Percentiles rank a stretch among this genome's conserved stretches.
Evolutionary conservation across 2,888 invertebrate species (phyloP).

Genomic region (Anodontia alba): DNA sequence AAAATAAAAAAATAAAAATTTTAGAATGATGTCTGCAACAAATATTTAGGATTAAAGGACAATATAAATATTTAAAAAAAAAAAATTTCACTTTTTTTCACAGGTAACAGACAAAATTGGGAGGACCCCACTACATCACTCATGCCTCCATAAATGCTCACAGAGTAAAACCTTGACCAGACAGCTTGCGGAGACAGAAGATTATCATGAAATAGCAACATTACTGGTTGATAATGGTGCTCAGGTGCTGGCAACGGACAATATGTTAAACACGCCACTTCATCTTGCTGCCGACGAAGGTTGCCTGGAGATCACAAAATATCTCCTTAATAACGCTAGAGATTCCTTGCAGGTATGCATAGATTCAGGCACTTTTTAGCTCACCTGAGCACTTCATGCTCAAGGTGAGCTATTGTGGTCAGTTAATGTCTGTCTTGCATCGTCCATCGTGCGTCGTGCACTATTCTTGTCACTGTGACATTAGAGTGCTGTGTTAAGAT

Average conservation of each 20-base stretch:
- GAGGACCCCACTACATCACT: slow-evolving; percentile 1
- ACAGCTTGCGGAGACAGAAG: not conserved
- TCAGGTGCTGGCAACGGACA: not conserved
- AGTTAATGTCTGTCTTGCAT: no score
- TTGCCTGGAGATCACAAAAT: not conserved
- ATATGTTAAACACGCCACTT: not conserved
- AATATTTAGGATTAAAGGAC: no score
- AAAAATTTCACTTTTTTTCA: no score
- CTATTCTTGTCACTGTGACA: no score
- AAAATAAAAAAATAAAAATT: no score
- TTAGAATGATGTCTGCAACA: no score
- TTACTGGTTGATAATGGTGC: not conserved
- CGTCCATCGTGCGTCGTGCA: no score
- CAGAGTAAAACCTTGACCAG: not conserved
- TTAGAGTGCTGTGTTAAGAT: no score
- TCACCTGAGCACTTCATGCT: no score
- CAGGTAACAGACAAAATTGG: slow-evolving; percentile 14
- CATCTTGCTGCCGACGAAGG: slow-evolving; percentile 4
- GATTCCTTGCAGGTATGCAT: not conserved
- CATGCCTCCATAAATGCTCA: not conserved
- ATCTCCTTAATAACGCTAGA: not conserved
- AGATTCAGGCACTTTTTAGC: no score
- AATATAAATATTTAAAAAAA: no score
- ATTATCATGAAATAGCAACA: not conserved
- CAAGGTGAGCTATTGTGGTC: no score